Evolutionary conservation across 2,113 vertebrate species (phyloP).

Genomic region (Nansenia antarctica): DNA sequence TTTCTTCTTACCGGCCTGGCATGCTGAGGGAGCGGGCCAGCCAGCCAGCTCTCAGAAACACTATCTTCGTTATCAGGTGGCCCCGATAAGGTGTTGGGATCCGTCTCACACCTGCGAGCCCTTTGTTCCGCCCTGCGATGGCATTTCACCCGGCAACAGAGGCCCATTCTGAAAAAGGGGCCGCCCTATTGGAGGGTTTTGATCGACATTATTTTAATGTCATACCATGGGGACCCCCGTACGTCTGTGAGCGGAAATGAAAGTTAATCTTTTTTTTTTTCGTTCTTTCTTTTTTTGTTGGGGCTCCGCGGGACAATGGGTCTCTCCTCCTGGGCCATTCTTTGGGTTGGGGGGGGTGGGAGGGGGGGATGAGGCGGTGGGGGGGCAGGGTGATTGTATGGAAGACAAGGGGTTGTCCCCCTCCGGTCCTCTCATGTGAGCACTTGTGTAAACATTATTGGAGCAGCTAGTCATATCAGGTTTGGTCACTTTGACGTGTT

Average conservation of each 20-base stretch:
- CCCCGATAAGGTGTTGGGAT: constrained; percentile 68
- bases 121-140: constrained; percentile 63
- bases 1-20: constrained; percentile 52
- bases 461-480: not conserved
- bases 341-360: constrained; percentile 31
- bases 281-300: not conserved
- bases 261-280: constrained; percentile 53
- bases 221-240: constrained; percentile 42
- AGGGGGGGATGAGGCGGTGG: constrained; percentile 25
- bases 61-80: constrained; percentile 63
- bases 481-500: constrained; percentile 74
- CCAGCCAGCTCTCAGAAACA: constrained; percentile 65
- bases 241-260: constrained; percentile 56
- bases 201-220: constrained; percentile 71
- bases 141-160: constrained; percentile 66
- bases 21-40: constrained; percentile 38
- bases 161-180: constrained; percentile 58
- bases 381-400: constrained; percentile 42
- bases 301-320: constrained; percentile 51
- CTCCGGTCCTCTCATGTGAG: constrained; percentile 21
- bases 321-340: constrained; percentile 35
- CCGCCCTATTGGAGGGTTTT: constrained; percentile 62
- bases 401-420: constrained; percentile 14
- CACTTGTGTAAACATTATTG: not conserved
- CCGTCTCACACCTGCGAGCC: constrained; percentile 71